These are phyloP conservation scores for Umimayanthus kanabou DNA, from an alignment of 92 coral and sea anemone species.

Conservation along the genomic window DNA sequence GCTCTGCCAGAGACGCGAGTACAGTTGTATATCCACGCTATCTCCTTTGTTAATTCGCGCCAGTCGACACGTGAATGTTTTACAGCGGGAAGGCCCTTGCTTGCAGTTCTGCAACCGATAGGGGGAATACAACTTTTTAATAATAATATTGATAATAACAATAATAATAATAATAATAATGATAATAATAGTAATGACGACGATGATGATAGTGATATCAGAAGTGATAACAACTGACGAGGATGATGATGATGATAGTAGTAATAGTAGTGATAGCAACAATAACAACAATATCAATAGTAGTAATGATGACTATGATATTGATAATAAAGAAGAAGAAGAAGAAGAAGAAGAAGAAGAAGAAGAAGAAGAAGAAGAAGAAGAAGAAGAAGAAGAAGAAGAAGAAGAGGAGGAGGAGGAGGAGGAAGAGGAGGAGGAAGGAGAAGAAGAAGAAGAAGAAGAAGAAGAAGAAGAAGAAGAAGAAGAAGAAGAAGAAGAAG, in stretches of 20 bases:
- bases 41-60: constrained; percentile 65
- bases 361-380: no score
- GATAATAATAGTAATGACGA: no score
- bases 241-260: neutral
- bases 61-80: constrained; percentile 61
- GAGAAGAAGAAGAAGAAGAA: no score
- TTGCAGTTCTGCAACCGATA: constrained; percentile 4
- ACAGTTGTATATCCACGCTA: constrained; percentile 65
- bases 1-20: constrained; percentile 82
- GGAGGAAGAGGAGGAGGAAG: no score
- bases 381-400: no score
- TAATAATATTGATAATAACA: neutral
- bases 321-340: no score
- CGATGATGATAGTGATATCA: neutral
- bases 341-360: no score
- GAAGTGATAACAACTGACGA: neutral
- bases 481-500: no score
- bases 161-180: neutral
- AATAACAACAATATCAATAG: neutral
- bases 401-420: no score
- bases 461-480: no score
- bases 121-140: neutral
- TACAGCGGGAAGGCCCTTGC: constrained; percentile 49
- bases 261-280: neutral
- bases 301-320: neutral